Conservation (phyloP, 2,888 invertebrate genomes). For the Incurvaria masculella region DNA sequence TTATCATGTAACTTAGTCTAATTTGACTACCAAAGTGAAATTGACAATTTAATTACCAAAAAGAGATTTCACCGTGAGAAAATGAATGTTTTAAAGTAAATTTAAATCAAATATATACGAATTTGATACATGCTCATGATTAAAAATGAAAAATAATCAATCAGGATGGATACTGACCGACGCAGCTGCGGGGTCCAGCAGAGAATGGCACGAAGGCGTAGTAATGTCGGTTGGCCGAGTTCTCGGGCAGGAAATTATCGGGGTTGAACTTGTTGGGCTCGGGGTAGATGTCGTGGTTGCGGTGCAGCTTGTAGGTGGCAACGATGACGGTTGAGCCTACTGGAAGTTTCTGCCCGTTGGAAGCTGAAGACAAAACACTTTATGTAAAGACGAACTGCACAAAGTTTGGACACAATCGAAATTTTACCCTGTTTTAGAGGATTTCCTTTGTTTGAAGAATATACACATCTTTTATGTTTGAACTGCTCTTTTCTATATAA, state of each 20-base stretch:
- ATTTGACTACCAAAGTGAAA: no score
- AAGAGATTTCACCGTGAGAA: no score
- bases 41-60: no score
- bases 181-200: slow-evolving; percentile 78
- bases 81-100: no score
- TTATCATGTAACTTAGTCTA: no score
- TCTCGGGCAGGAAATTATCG: slow-evolving; percentile 82
- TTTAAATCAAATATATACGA: not conserved
- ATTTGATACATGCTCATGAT: slow-evolving; percentile 6
- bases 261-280: slow-evolving; percentile 78
- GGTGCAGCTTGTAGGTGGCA: slow-evolving; percentile 66
- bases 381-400: no score
- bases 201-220: slow-evolving; percentile 82
- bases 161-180: slow-evolving; percentile 68
- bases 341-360: slow-evolving; percentile 64
- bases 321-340: slow-evolving; percentile 67
- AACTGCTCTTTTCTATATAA: no score
- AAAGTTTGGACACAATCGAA: no score
- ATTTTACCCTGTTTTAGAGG: no score
- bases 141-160: not conserved
- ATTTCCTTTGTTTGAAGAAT: no score
- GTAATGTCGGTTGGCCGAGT: slow-evolving; percentile 72
- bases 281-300: slow-evolving; percentile 67
- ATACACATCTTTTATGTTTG: no score
- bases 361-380: slow-evolving; percentile 40